phyloP scores from a whole-genome alignment of 2,113 vertebrate species.

The Mandrillus leucophaeus region DNA sequence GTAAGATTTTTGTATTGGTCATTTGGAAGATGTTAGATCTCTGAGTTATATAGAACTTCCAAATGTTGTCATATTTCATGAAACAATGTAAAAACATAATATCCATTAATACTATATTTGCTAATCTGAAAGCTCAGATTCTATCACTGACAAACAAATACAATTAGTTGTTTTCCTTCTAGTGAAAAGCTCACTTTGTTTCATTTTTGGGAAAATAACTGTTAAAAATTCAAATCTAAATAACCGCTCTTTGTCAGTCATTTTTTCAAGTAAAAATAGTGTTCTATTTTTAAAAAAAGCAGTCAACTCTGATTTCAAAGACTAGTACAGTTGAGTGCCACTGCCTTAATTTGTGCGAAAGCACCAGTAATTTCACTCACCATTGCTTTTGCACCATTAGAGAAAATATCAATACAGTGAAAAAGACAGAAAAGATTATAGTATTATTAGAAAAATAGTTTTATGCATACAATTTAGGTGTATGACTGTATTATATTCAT shows the following conservation, averaged over 20 bases:
- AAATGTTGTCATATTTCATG: not conserved
- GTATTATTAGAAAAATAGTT: not conserved
- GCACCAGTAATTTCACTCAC: not conserved
- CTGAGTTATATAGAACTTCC: not conserved
- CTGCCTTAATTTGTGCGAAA: not conserved
- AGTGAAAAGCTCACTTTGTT: not conserved
- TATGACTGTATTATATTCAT: not conserved
- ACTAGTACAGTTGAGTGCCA: not conserved
- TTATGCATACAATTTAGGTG: not conserved
- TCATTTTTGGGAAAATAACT: not conserved
- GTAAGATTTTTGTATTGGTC: not conserved
- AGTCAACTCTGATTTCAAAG: not conserved
- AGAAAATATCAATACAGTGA: not conserved
- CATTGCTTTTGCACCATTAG: not conserved
- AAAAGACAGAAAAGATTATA: not conserved
- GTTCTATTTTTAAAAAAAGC: not conserved
- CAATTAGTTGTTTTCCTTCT: not conserved
- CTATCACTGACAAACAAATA: not conserved
- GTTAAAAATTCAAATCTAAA: constrained; percentile 17
- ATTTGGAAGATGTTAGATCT: constrained; percentile 17
- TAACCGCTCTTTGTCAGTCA: not conserved
- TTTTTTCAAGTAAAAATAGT: not conserved
- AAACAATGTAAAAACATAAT: not conserved
- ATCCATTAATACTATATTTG: not conserved
- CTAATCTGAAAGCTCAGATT: not conserved